Percentiles rank a stretch among this genome's conserved stretches.
Conservation (phyloP, 2,113 vertebrate species). For the zebrafish (Danio rerio) region GRCz12tu NC_133179.1:10354001-10354500, state of each 20-base stretch:
- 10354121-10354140: slow-evolving; percentile 85
- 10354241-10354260: slow-evolving; percentile 86
- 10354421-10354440: too few relatives aligned
- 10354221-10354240: slow-evolving; percentile 97
- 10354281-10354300: too few relatives aligned
- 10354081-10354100: slow-evolving; percentile 94
- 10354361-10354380: too few relatives aligned
- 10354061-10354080: slow-evolving; percentile 91
- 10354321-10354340: too few relatives aligned
- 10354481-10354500: too few relatives aligned
- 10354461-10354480: too few relatives aligned
- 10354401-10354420: too few relatives aligned
- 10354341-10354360: too few relatives aligned
- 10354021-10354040: slow-evolving; percentile 85
- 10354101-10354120: slow-evolving; percentile 92
- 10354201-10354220: slow-evolving; percentile 95
- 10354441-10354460: too few relatives aligned
- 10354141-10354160: slow-evolving; percentile 90
- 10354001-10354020: not conserved
- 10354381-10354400: too few relatives aligned
- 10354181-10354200: slow-evolving; percentile 92
- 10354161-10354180: slow-evolving; percentile 96
- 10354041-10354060: slow-evolving; percentile 79
- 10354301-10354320: too few relatives aligned
- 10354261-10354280: not conserved